These are phyloP conservation scores for Eospalax fontanierii DNA, from an alignment of 2,797 vertebrate genomes.

Conservation along the genomic window DNA sequence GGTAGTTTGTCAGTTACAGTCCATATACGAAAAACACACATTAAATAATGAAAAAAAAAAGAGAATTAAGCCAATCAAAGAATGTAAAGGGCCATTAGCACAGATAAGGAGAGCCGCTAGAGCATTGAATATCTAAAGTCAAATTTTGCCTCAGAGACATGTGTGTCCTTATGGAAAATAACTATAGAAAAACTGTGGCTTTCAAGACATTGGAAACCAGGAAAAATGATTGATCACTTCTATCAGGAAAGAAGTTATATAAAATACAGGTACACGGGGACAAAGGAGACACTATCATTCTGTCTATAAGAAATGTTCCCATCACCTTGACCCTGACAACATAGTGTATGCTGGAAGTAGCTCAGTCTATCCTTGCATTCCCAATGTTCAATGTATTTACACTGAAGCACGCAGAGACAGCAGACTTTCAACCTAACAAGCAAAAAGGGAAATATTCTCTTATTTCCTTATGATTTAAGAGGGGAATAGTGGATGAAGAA, in stretches of 20 bases:
- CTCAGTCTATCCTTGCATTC: neutral
- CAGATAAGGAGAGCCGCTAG: neutral
- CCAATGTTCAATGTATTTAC: neutral
- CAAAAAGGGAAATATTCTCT: neutral
- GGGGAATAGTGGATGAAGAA: slow-evolving; percentile 15
- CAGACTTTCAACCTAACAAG: neutral
- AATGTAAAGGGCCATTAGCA: neutral
- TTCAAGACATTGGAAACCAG: slow-evolving; percentile 51
- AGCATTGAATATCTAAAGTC: slow-evolving; percentile 31
- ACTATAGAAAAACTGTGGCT: neutral
- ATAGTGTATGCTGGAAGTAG: neutral
- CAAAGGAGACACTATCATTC: neutral
- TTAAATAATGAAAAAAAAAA: neutral
- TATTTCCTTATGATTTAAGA: slow-evolving; percentile 40
- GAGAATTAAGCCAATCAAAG: neutral
- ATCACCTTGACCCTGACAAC: slow-evolving; percentile 15
- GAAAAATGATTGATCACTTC: slow-evolving; percentile 22
- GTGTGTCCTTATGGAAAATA: neutral
- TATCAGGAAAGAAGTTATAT: slow-evolving; percentile 14
- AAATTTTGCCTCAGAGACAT: neutral
- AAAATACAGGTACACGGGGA: neutral
- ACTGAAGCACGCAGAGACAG: neutral
- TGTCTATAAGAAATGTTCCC: slow-evolving; percentile 12
- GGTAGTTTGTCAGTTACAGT: neutral
- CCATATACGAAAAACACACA: neutral